Evolutionary conservation across 30 jellyfish, hydroid and myxozoan genomes (phyloP), one percentile per base, ranked within the genome.

Genomic region (Aurelia aurita complex sp. Pacific): DNA sequence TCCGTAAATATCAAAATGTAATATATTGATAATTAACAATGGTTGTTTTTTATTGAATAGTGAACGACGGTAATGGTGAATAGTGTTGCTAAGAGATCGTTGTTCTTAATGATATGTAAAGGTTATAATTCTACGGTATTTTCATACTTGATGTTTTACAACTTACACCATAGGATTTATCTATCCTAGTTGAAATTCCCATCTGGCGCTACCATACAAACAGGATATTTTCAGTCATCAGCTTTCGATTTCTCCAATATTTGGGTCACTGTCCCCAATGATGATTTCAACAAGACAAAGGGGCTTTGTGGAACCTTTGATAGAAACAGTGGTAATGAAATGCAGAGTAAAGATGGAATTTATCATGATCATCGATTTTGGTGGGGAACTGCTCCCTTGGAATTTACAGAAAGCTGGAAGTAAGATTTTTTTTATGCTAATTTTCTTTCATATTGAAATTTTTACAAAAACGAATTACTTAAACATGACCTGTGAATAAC

Each of bases 261-360:
- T 57, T 65, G 60, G 54, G 96, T 92, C 43, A 88, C 82, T 23
- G 81, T 82, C 3, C 97, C 96, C 7, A 87, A 90, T 33, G 96
- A 92, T 63, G 98, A 92, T 64, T 92, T 64, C 76, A 51, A 69
- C 5, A 38, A 79, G 32, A 92, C 98, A 19, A 54, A 42, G 29
- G 98, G 98, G 17, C 87, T 92, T 42, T 92, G 98, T 82, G 98
- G 98, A 51, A 92, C 97, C 23, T 92, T 73, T 71, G 98, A 92
- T 64, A 79, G 88, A 7, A 86, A 86, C 43, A 15, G 13, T 0
- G 23, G 32, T 15, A 92, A 92, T 67, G 98, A 92, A 2, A 29
- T 90, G 86, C 85, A 5, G 17, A 87, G 88, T 32, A 78, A 50
- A 42, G 51, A 59, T 46, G 97, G 97, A 2, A 3, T 66, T 29